Conservation (phyloP, 2,797 vertebrate genomes). For the Luscinia luscinia region DNA sequence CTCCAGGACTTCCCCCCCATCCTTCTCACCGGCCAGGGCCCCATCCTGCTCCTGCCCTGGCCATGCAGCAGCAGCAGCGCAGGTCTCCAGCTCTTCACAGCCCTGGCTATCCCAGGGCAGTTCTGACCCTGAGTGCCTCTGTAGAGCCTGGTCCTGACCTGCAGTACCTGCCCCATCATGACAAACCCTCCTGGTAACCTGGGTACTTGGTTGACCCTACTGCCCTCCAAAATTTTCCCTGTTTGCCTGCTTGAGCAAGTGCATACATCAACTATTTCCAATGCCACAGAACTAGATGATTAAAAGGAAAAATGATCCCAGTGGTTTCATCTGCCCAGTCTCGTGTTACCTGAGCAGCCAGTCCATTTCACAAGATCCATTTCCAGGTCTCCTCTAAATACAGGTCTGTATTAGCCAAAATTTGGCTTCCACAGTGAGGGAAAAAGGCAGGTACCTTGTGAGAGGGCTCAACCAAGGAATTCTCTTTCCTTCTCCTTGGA, state of each 20-base stretch:
- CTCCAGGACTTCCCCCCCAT: rapidly evolving
- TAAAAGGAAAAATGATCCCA: neutral
- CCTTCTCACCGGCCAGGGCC: neutral
- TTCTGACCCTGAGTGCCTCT: neutral
- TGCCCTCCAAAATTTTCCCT: neutral
- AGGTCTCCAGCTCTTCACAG: neutral
- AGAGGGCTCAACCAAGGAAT: neutral
- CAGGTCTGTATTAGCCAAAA: neutral
- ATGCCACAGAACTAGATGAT: neutral
- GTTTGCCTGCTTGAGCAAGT: neutral
- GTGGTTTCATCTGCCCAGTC: neutral
- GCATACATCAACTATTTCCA: neutral
- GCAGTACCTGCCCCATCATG: rapidly evolving
- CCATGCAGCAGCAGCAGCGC: neutral
- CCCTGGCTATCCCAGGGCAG: neutral
- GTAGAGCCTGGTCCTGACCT: neutral
- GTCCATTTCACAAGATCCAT: neutral
- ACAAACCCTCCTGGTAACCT: neutral
- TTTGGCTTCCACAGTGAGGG: neutral
- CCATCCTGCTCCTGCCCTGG: neutral
- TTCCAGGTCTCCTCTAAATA: neutral
- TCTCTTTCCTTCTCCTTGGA: neutral
- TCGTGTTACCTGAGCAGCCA: neutral
- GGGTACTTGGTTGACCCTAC: neutral
- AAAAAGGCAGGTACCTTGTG: neutral